Conservation (phyloP, 2,888 invertebrate genomes). For the Idaea straminata region DNA sequence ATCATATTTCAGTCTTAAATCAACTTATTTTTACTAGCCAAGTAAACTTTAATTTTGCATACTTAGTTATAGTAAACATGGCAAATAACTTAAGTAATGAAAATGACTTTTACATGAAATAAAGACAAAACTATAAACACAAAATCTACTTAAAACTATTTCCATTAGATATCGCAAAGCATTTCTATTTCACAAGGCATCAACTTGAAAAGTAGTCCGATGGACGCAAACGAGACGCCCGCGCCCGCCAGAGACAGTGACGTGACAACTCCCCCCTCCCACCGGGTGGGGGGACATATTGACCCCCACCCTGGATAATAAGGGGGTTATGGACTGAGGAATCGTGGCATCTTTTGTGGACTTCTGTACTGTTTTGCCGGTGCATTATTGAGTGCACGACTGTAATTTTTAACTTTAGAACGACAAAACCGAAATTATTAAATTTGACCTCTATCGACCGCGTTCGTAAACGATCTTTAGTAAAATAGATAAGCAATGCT, state of each 20-base stretch:
- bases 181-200: conserved; percentile 60
- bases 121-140: neutral
- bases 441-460: neutral
- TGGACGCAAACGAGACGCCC: conserved; percentile 72
- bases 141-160: conserved; percentile 7
- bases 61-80: no score
- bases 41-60: no score
- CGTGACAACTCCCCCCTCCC: conserved; percentile 55
- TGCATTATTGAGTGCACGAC: conserved; percentile 43
- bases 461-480: neutral
- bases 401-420: neutral
- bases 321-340: conserved; percentile 65
- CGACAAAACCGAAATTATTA: neutral
- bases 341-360: conserved; percentile 61
- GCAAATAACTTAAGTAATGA: no score
- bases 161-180: conserved; percentile 30
- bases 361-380: conserved; percentile 34
- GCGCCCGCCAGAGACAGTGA: conserved; percentile 68
- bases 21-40: no score
- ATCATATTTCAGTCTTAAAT: no score
- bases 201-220: conserved; percentile 64
- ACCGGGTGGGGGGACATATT: conserved; percentile 48
- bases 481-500: no score
- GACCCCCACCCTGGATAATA: conserved; percentile 67
- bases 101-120: neutral